Evolutionary conservation across 2,888 invertebrate species (phyloP), one percentile per base, ranked within the genome.

Genomic region (Pollenia amentaria): DNA sequence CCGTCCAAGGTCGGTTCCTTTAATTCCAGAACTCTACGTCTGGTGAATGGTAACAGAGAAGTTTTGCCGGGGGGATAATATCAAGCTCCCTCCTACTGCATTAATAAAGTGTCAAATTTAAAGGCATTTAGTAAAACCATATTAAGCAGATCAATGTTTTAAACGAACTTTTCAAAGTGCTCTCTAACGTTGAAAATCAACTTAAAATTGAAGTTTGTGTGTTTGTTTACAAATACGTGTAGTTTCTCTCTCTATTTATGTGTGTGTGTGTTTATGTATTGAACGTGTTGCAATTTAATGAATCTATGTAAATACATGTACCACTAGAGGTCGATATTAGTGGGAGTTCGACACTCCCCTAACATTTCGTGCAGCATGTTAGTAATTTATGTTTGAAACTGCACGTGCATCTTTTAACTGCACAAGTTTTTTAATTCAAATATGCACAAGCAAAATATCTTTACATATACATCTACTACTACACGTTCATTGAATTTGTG

Each of bases 251-350:
- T 29, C 29, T 29, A 29, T 29, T 29, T 6, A 29, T 6, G 29
- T 29, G 73, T 65, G 69, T 46, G 38, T 73, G 62, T 18, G 38
- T 67, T 69, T 81, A 77, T 84, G 84, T 62, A 88, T 88, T 88
- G 89, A 91, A 91, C 90, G 90, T 90, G 90, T 89, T 91, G 90
- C 90, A 91, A 91, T 91, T 91, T 91, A 90, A 90, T 90, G 89
- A 91, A 89, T 88, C 88, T 89, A 87, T 75, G 81, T 81, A 81
- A 81, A 60, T 75, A 77, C 65, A 60, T 88, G 73, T 77, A 65
- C 79, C 73, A 83, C 72, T 72, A 10, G 57, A 75, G 84, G 77
- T 73, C 84, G 84, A 69, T 81, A 67, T 60, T 77, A 73, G 72
- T 67, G 75, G 80, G 57, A 80, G 79, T 79, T 65, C 29, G 72